A percentile compares a stretch with the other conserved stretches of the same genome.
phyloP scores from a whole-genome alignment of 2,888 invertebrate species.

The Diplazon laetatorius region DNA sequence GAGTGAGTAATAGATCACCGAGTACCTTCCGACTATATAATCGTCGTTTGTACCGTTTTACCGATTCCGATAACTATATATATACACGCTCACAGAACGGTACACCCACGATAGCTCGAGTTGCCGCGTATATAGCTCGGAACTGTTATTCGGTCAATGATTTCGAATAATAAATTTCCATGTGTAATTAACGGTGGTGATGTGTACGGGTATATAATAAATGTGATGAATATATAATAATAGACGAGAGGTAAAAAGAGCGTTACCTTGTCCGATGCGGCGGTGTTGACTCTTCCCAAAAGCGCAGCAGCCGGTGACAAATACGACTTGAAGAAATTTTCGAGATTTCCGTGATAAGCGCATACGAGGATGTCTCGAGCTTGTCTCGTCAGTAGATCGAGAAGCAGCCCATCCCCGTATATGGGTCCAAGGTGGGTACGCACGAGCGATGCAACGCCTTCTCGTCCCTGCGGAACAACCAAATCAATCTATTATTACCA shows the following conservation, averaged over 20 bases:
- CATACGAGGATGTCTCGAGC: slow-evolving; percentile 88
- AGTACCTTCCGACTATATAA: slow-evolving; percentile 41
- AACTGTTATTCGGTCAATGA: neutral
- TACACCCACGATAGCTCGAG: slow-evolving; percentile 49
- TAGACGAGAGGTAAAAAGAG: neutral
- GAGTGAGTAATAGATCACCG: slow-evolving; percentile 3
- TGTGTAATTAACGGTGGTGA: no score
- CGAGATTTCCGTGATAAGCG: slow-evolving; percentile 86
- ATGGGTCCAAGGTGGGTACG: slow-evolving; percentile 86
- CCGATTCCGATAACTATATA: slow-evolving; percentile 26
- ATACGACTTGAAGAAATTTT: slow-evolving; percentile 86
- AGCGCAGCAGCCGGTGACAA: slow-evolving; percentile 86
- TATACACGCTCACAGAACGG: slow-evolving; percentile 40
- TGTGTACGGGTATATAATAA: no score
- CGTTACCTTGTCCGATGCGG: slow-evolving; percentile 75
- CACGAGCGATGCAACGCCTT: slow-evolving; percentile 83
- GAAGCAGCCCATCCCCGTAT: slow-evolving; percentile 86
- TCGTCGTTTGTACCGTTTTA: slow-evolving; percentile 59
- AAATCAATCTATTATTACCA: slow-evolving; percentile 24
- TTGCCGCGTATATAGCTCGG: slow-evolving; percentile 1
- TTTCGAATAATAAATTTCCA: no score
- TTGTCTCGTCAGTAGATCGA: slow-evolving; percentile 86
- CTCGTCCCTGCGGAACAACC: slow-evolving; percentile 71
- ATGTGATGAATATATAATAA: no score
- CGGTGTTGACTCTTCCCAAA: slow-evolving; percentile 83